Conservation (phyloP, 2,797 vertebrate genomes). For the Phalloptychus januarius region DNA sequence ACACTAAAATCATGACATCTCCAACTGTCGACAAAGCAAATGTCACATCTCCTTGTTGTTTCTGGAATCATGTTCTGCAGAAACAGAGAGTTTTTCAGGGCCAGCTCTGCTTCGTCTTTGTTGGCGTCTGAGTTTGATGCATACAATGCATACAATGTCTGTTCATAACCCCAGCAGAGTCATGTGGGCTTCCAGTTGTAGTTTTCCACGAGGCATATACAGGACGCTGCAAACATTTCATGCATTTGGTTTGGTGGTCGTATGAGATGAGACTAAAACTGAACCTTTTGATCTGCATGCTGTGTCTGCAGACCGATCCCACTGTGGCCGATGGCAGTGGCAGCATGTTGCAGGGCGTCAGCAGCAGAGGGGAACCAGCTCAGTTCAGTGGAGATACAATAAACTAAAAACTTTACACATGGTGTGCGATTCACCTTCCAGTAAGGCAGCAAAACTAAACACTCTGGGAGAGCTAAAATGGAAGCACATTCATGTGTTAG, state of each 20-base stretch:
- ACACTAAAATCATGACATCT: constrained; percentile 59
- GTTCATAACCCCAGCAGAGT: not conserved
- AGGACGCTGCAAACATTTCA: not conserved
- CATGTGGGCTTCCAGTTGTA: not conserved
- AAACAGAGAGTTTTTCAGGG: constrained; percentile 34
- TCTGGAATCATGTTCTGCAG: constrained; percentile 39
- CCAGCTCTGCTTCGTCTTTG: constrained; percentile 39
- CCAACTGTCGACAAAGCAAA: constrained; percentile 69
- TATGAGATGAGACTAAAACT: not conserved
- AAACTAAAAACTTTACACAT: not conserved
- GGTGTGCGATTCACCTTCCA: not conserved
- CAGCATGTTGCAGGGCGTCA: not conserved
- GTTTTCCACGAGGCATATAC: not conserved
- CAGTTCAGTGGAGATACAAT: not conserved
- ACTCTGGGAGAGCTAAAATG: not conserved
- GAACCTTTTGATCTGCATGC: not conserved
- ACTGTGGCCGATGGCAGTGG: not conserved
- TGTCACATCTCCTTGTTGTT: constrained; percentile 60
- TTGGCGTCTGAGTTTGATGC: constrained; percentile 45
- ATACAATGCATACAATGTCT: constrained; percentile 32
- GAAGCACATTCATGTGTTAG: not conserved
- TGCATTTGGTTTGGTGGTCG: not conserved
- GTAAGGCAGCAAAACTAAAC: not conserved
- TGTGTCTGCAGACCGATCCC: not conserved
- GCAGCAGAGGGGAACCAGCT: not conserved